Base-by-base conservation (phyloP, 2,888 invertebrate genomes). In the Endomychus coccineus region DNA sequence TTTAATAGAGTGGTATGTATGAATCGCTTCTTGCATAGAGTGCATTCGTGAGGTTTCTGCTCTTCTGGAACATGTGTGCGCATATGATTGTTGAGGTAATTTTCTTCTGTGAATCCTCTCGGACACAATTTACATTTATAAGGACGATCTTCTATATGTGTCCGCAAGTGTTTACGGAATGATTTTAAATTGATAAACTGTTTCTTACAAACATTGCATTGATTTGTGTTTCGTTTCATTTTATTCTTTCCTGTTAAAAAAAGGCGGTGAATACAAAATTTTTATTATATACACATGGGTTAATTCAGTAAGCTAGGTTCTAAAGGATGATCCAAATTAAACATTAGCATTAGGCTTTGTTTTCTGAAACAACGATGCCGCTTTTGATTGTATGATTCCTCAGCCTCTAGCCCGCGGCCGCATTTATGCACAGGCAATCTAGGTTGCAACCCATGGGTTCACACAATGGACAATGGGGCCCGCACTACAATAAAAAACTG, bases 21-120 rank as follows among this genome's bases (percentile, higher is more conserved):
- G 51, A 70, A 70, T 3, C 67, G 55, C 46, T 66, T 67, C 32
- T 65, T 61, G 43, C 71, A 71, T 9, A 66, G 55, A 33, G 61
- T 53, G 45, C 71, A 71, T 40, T 65, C 64, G 43, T 69, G 68
- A 0, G 68, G 68, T 44, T 70, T 71, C 36, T 67, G 62, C 25
- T 66, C 67, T 17, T 67, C 67, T 3, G 66, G 66, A 36, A 62
- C 56, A 36, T 62, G 62, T 9, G 62, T 60, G 6, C 61, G 50
- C 67, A 67, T 66, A 39, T 67, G 67, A 49, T 67, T 67, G 40
- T 67, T 67, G 27, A 67, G 47, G 44, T 67, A 67, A 43, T 66
- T 67, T 46, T 67, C 67, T 52, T 67, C 67, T 1, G 66, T 67
- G 40, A 67, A 67, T 27, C 60, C 61, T 16, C 66, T 46, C 6